Conservation (phyloP, 2,888 invertebrate species). For the Heteropelma amictum region DNA sequence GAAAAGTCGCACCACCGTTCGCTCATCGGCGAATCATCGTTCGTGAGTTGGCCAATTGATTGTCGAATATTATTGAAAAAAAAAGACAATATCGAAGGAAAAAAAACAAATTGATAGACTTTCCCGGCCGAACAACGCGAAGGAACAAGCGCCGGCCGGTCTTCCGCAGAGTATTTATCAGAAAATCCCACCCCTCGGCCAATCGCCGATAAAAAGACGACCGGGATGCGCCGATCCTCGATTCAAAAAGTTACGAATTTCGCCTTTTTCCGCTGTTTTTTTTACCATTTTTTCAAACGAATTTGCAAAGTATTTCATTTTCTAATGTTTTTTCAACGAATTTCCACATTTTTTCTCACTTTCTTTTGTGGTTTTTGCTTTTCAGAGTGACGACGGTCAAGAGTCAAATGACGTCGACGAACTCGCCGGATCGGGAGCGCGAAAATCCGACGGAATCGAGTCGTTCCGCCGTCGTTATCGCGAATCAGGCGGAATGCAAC, state of each 20-base stretch:
- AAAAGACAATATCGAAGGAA: background rate
- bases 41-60: background rate
- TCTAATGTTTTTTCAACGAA: no score
- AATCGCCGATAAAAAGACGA: constrained; percentile 59
- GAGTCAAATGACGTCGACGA: constrained; percentile 59
- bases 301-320: no score
- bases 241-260: constrained; percentile 67
- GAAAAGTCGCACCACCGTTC: constrained; percentile 65
- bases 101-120: constrained; percentile 9
- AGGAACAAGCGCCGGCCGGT: constrained; percentile 35
- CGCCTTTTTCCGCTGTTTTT: background rate
- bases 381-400: constrained; percentile 58
- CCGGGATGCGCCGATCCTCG: constrained; percentile 71
- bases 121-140: constrained; percentile 5
- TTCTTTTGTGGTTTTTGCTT: no score
- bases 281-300: background rate
- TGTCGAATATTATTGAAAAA: background rate
- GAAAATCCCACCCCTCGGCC: constrained; percentile 45
- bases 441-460: constrained; percentile 48
- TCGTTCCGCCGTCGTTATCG: constrained; percentile 46
- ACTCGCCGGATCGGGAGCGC: constrained; percentile 49
- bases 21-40: no score
- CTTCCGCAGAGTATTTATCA: constrained; percentile 23
- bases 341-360: no score
- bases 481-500: constrained; percentile 42